A percentile compares a stretch with the other conserved stretches of the same genome.
These are phyloP conservation scores for Anabacerthia variegaticeps DNA, from an alignment of 2,797 vertebrate genomes.

Conservation along the genomic window DNA sequence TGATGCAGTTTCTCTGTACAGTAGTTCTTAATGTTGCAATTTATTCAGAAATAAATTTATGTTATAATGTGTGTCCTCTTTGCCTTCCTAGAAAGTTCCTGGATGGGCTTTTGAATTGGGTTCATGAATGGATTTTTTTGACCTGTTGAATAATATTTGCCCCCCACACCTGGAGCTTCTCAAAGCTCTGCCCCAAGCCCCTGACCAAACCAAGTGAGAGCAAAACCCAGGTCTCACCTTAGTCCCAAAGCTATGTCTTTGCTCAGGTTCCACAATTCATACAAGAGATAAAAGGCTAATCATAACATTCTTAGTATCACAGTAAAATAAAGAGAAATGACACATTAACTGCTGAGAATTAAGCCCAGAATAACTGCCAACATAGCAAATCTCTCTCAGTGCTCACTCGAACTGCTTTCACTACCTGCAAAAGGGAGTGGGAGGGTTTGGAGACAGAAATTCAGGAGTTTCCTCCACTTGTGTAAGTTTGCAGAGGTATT, in stretches of 20 bases:
- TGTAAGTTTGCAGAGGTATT: neutral
- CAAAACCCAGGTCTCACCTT: neutral
- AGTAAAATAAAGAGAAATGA: neutral
- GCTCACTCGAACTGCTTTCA: neutral
- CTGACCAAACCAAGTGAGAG: neutral
- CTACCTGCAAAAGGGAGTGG: neutral
- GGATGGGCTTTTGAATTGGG: neutral
- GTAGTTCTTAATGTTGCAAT: conserved; percentile 84
- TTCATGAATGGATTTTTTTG: neutral
- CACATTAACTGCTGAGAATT: neutral
- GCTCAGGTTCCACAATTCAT: neutral
- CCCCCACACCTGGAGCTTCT: neutral
- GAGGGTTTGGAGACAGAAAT: neutral
- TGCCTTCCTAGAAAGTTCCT: neutral
- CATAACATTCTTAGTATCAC: neutral
- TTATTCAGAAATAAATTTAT: conserved; percentile 88
- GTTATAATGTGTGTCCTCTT: conserved; percentile 66
- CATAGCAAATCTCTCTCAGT: neutral
- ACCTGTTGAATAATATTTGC: neutral
- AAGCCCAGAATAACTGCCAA: neutral
- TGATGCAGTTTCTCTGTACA: conserved; percentile 80
- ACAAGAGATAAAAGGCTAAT: neutral
- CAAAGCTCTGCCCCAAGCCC: neutral
- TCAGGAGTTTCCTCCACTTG: neutral
- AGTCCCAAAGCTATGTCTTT: neutral